Base-by-base conservation (phyloP, 2,113 vertebrate species). In the Ornithorhynchus anatinus region DNA sequence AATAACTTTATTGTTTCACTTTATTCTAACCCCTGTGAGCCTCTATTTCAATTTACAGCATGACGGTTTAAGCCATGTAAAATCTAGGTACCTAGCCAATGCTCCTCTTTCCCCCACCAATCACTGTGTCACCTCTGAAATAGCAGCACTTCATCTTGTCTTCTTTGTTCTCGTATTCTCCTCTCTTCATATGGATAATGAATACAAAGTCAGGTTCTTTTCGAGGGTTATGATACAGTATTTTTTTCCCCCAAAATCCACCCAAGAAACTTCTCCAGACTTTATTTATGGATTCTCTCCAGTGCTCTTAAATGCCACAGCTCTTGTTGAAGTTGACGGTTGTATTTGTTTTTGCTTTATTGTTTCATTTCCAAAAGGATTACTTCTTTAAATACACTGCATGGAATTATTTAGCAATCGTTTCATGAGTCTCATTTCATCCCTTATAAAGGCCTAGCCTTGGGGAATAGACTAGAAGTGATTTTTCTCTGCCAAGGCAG, bases 21-120 rank as follows among this genome's bases (percentile, higher is more conserved):
- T 69, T 79, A 73, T 68, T 77, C 45, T 52, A 15, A 12, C 59
- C 27, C 64, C 42, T 37, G 29, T 25, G 19, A 23, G 40, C 29
- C 33, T 59, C 58, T 50, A 8, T 56, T 58, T 81, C 44, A 63
- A 76, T 77, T 77, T 19, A 48, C 39, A 36, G 25, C n/a, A 29
- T 29, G 8, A 23, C 45, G 11, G 25, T 52, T 53, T 69, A 38
- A 38, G 17, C 45, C 6, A 47, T 13, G 22, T 37, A 59, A 50
- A 45, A 25, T 47, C 17, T 7, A 25, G 16, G 19, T 12, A 44
- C 35, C 10, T 40, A 23, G 22, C 8, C 12, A 7, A 15, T 13
- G 6, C 51, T 9, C 12, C 62, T 22, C 5, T 7, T 13, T 23
- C 37, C 12, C 5, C 20, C 17, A 54, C 27, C 13, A 17, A 14